phyloP scores from a whole-genome alignment of 2,797 vertebrate genomes.

The Notolabrus celidotus region DNA sequence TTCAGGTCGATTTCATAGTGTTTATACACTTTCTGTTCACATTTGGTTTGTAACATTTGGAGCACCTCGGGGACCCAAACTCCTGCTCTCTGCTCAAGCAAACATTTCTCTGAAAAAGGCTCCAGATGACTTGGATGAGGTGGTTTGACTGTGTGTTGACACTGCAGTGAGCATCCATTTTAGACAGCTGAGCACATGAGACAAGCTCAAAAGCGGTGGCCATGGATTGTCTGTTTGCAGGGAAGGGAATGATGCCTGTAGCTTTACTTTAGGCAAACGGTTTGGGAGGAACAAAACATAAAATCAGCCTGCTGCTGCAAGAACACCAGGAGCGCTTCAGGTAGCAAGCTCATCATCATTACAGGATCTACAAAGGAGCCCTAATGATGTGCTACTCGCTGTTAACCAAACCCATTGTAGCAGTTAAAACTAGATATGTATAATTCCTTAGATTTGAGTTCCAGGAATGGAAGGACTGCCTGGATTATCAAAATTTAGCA shows the following conservation, averaged over 20 bases:
- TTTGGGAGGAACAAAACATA: conserved; percentile 33
- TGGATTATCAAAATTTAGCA: no score
- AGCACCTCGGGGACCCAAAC: conserved; percentile 64
- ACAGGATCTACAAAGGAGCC: no score
- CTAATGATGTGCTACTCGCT: conserved; percentile 27
- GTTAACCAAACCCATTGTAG: no score
- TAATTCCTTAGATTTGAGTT: no score
- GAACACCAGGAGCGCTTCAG: conserved; percentile 13
- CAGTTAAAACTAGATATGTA: no score
- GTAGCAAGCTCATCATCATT: no score
- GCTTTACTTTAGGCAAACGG: conserved; percentile 47
- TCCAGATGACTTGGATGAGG: conserved; percentile 64
- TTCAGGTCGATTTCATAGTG: conserved; percentile 61
- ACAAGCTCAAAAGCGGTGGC: conserved; percentile 50
- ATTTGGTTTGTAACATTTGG: conserved; percentile 69
- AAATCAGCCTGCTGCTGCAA: conserved; percentile 37
- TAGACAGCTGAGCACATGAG: conserved; percentile 71
- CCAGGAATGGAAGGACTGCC: no score
- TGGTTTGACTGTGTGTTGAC: conserved; percentile 60
- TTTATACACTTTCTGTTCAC: conserved; percentile 65
- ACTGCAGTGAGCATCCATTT: conserved; percentile 61
- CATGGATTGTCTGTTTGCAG: conserved; percentile 39
- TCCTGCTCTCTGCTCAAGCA: conserved; percentile 57
- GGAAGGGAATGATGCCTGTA: conserved; percentile 48
- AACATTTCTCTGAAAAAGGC: conserved; percentile 56